Base-by-base conservation (phyloP, 1,140 invertebrate species). In the Lordiphosa stackelbergi region DNA sequence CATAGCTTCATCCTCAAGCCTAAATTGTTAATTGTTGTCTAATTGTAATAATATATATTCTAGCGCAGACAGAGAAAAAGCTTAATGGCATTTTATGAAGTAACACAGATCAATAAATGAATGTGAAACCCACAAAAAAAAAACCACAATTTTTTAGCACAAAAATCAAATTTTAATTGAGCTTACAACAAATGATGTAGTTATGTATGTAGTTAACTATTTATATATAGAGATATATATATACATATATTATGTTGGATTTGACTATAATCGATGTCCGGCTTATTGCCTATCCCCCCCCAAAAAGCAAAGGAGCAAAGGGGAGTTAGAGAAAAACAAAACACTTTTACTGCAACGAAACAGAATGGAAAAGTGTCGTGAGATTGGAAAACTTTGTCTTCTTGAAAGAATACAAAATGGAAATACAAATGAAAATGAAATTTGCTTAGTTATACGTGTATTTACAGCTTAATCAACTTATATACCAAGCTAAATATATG, bases 171-270 rank as follows among this genome's bases (percentile, higher is more conserved):
- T 68, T 66, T 59, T 47, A 68, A 68, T 68, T 68, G 64, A 68
- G 64, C 63, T 68, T 59, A 68, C 45, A 31, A 68, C 9, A 42
- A 37, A 52, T 36, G 28, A 31, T 64, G 36, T 64, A 54, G 36
- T 64, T 64, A 63, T 58, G 59, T 68, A 66, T 58, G 63, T 59
- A 58, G 54, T 59, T 59, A 68, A 59, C 42, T 59, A 68, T 68
- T 68, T 68, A 68, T 60, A 66, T 66, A 47, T 66, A 49, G 6
- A 51, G 36, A 55, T 11, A 38, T 38, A 38, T 40, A 40, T 40
- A 42, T 19, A 16, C 16, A 19, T 19, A 19, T 19, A 19, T 19
- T 19, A 19, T 19, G 3, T 42, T 12, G 16, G 35, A 46, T 12
- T 16, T 28, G 35, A 46, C n/a, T 22, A 41, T 38, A 28, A 34